Evolutionary conservation across 2,888 invertebrate species (phyloP), one percentile per base, ranked within the genome.

Genomic region (Tryphoninae sp.): DNA sequence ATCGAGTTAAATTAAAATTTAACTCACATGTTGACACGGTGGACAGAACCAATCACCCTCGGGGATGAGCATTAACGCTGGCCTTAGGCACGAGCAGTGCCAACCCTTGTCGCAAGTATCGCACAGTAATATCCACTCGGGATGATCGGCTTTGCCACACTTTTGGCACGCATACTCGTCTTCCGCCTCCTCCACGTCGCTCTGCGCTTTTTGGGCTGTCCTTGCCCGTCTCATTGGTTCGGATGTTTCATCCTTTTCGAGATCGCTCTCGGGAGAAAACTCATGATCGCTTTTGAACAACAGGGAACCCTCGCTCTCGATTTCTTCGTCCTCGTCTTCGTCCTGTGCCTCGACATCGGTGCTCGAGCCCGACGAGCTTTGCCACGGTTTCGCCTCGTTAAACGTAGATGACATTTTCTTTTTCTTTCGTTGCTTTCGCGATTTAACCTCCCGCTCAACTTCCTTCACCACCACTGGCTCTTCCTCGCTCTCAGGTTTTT

Each of bases 41-140:
- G 99, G 99, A 92, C 99, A 99, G 92, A 95, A 98, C 99, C 99
- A 99, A 92, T 98, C 97, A 0, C 99, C 99, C 90, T 98, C 98
- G 0, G 99, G 99, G 87, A 99, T 97, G 42, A 97, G 95, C 93
- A 98, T 95, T 58, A 99, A 94, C 79, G 98, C 95, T 0, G 99
- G 99, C 82, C 97, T 95, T 53, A 99, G 94, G 90, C 99, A 99
- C 59, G 97, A 97, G 82, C 98, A 98, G 93, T 99, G 99, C 95
- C 98, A 99, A n/a, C 99, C 99, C 83, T 94, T 95, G 92, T 99
- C 98, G 92, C 99, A 99, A 84, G 94, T 94, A 93, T 99, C 99
- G 91, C 99, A 99, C 55, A 99, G 93, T 73, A 99, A 93, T 88
- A 99, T 98, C 98, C 98, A 98, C 92, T 99, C 98, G 0, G 99